Evolutionary conservation across 2,797 vertebrate genomes (phyloP).

Genomic region (Hybognathus amarus): DNA sequence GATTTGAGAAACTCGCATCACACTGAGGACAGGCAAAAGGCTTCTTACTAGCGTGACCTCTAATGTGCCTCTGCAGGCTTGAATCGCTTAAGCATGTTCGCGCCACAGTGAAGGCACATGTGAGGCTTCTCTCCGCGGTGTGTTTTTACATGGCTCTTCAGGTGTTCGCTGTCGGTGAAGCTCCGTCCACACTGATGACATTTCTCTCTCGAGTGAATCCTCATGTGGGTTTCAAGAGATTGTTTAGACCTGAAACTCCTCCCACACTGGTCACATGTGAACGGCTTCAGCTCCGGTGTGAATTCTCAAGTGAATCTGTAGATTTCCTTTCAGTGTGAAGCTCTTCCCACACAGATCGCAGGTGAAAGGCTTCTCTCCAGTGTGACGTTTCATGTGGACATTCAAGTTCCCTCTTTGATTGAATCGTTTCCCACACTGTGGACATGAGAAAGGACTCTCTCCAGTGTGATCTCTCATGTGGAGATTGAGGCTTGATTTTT

Average conservation of each 20-base stretch:
- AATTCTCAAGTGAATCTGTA: not conserved
- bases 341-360: not conserved
- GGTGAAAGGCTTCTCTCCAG: not conserved
- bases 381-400: not conserved
- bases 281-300: too few species aligned
- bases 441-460: not conserved
- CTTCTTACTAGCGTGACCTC: not conserved
- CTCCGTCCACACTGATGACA: not conserved
- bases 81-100: not conserved
- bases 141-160: not conserved
- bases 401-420: not conserved
- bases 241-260: not conserved
- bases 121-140: not conserved
- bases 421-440: not conserved
- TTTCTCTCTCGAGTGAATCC: not conserved
- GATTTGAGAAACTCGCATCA: not conserved
- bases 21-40: not conserved
- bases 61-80: not conserved
- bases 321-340: not conserved
- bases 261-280: not conserved
- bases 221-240: not conserved
- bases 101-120: not conserved
- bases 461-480: not conserved
- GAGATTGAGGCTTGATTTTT: not conserved
- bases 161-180: not conserved